These are phyloP conservation scores for Mythimna ferrago DNA, from an alignment of 2,888 invertebrate species.

Conservation along the genomic window DNA sequence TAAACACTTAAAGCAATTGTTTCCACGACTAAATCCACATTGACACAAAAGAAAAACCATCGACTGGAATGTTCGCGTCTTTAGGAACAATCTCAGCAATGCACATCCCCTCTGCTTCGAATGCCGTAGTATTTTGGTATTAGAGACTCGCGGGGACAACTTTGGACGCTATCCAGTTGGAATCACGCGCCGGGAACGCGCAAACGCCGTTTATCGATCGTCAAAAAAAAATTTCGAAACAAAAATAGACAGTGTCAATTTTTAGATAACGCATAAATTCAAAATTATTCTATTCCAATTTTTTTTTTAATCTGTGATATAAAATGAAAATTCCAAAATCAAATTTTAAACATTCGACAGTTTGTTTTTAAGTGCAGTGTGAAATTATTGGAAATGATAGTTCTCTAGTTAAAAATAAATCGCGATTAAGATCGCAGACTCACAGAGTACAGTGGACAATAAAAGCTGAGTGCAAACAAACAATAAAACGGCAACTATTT, in stretches of 20 bases:
- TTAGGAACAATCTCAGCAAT: constrained; percentile 77
- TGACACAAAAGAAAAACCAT: constrained; percentile 67
- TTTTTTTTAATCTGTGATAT: constrained; percentile 6
- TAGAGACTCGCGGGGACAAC: constrained; percentile 86
- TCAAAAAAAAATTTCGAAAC: constrained; percentile 57
- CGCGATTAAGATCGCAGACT: constrained; percentile 63
- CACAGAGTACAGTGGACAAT: constrained; percentile 72
- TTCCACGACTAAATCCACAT: constrained; percentile 57
- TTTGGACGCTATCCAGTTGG: constrained; percentile 88
- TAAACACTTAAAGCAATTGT: constrained; percentile 46
- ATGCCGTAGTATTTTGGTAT: constrained; percentile 88
- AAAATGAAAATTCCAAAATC: constrained; percentile 19
- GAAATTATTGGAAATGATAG: constrained; percentile 30
- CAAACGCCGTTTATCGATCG: constrained; percentile 72
- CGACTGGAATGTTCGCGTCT: constrained; percentile 66
- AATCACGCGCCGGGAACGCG: constrained; percentile 75
- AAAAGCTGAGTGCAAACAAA: constrained; percentile 83
- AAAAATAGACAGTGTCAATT: constrained; percentile 50
- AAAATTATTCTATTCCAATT: background rate
- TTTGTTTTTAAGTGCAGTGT: constrained; percentile 46
- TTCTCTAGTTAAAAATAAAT: constrained; percentile 46
- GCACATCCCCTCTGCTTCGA: constrained; percentile 81
- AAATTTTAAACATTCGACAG: constrained; percentile 8
- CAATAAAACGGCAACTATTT: constrained; percentile 83
- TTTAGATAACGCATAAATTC: background rate